These are phyloP conservation scores for Amphiura filiformis DNA, from an alignment of 35 echinoderm and acorn worm genomes.

Conservation along the genomic window DNA sequence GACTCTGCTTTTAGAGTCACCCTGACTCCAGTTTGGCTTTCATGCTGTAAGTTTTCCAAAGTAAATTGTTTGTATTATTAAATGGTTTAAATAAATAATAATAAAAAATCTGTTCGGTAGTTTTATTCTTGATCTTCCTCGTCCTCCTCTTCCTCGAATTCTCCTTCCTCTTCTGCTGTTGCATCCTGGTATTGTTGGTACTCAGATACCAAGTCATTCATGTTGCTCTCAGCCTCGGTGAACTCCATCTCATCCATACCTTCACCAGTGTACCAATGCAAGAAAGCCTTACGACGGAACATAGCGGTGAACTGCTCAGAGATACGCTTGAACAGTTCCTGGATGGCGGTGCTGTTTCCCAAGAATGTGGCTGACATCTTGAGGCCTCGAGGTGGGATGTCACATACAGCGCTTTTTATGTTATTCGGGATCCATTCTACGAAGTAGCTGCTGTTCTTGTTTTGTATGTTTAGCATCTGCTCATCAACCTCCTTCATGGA, in stretches of 20 bases:
- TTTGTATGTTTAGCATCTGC: constrained; percentile 93
- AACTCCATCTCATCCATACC: constrained; percentile 96
- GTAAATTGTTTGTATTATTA: too few species aligned
- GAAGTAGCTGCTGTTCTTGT: constrained; percentile 99
- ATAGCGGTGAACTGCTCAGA: constrained; percentile 92
- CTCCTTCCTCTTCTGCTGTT: too few species aligned
- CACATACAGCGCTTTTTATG: constrained; percentile 69
- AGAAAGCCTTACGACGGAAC: constrained; percentile 91
- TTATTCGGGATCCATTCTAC: constrained; percentile 98
- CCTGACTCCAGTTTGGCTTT: too few species aligned
- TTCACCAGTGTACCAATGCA: constrained; percentile 94
- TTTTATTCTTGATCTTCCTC: too few species aligned
- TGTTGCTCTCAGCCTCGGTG: constrained; percentile 89
- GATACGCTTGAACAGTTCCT: constrained; percentile 88
- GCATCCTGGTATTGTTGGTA: constrained; percentile 93
- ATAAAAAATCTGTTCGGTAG: too few species aligned
- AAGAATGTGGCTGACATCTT: constrained; percentile 88
- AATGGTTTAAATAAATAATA: too few species aligned
- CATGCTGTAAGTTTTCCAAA: too few species aligned
- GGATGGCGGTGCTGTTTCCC: constrained; percentile 91
- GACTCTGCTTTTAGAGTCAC: too few species aligned
- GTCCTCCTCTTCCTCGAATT: too few species aligned
- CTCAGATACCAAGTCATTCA: constrained; percentile 90
- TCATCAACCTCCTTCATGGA: constrained; percentile 98
- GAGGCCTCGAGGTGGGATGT: constrained; percentile 79